Conservation (phyloP, 2,113 vertebrate genomes). For the Marcusenius ussheri region DNA sequence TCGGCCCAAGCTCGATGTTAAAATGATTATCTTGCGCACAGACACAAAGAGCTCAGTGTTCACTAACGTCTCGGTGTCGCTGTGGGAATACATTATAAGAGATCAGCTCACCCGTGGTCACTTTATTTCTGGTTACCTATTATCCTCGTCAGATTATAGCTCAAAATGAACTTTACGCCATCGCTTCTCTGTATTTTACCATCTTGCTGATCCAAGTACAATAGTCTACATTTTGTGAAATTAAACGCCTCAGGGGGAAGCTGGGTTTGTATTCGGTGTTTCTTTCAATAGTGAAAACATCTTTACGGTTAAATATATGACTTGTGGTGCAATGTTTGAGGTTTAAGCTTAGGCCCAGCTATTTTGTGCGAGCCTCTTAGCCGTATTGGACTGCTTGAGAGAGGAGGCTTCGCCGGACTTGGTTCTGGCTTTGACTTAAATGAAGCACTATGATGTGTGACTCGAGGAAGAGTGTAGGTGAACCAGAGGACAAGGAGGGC, state of each 20-base stretch:
- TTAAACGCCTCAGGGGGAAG: constrained; percentile 6
- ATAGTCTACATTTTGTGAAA: constrained; percentile 33
- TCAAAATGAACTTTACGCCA: constrained; percentile 35
- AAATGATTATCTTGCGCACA: constrained; percentile 27
- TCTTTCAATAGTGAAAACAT: constrained; percentile 9
- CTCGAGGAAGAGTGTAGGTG: neutral
- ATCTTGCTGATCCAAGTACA: constrained; percentile 30
- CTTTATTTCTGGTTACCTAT: constrained; percentile 32
- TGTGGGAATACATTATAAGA: constrained; percentile 30
- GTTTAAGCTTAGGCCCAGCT: neutral
- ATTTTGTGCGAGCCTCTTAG: neutral
- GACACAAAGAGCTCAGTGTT: constrained; percentile 38
- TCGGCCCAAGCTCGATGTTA: constrained; percentile 25
- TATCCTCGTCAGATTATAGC: constrained; percentile 34
- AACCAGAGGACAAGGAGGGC: neutral
- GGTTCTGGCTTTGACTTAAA: neutral
- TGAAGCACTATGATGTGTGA: neutral
- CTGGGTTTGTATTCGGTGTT: neutral
- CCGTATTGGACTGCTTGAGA: too few relatives aligned
- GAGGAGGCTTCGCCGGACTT: neutral
- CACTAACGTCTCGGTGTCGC: constrained; percentile 13
- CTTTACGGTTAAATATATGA: neutral
- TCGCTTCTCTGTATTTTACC: neutral
- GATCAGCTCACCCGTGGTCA: constrained; percentile 30
- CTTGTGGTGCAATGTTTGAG: neutral